A percentile compares a stretch with the other conserved stretches of the same genome.
phyloP scores from a whole-genome alignment of 2,888 invertebrate genomes.

The Caenorhabditis imperialis region DNA sequence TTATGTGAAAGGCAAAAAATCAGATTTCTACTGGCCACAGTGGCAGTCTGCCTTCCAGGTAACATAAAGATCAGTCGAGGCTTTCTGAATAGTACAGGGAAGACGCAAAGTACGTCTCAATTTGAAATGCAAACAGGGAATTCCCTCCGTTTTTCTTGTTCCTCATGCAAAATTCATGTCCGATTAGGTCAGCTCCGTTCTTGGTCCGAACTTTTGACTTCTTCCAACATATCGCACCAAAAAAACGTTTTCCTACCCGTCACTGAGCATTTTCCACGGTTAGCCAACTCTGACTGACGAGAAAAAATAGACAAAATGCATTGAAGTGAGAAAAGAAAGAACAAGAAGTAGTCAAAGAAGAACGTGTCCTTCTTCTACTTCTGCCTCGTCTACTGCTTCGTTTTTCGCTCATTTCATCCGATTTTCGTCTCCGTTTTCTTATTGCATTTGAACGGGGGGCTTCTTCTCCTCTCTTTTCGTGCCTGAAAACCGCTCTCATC shows the following conservation, averaged over 20 bases:
- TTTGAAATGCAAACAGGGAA: slow-evolving; percentile 17
- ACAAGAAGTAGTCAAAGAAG: slow-evolving; percentile 19
- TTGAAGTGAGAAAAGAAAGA: slow-evolving; percentile 44
- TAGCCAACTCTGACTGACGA: slow-evolving; percentile 26
- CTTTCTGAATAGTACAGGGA: slow-evolving; percentile 9
- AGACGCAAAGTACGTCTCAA: slow-evolving; percentile 9
- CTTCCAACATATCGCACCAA: not conserved
- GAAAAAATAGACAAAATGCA: slow-evolving; percentile 26
- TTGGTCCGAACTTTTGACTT: not conserved
- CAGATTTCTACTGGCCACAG: too few relatives aligned
- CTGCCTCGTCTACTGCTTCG: slow-evolving; percentile 3
- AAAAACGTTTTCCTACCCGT: too few relatives aligned
- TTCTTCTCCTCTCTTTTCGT: slow-evolving; percentile 13
- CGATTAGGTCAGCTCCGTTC: not conserved
- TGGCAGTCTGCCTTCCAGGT: too few relatives aligned
- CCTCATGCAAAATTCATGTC: slow-evolving; percentile 9
- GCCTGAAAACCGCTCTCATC: not conserved
- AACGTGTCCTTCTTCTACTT: slow-evolving; percentile 30
- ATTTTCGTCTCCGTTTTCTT: slow-evolving; percentile 39
- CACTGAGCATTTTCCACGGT: slow-evolving; percentile 26
- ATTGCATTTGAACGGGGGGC: slow-evolving; percentile 36
- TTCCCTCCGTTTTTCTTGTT: not conserved
- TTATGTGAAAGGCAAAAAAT: not conserved
- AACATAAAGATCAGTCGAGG: too few relatives aligned
- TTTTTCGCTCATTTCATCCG: slow-evolving; percentile 28